Percentiles rank a stretch among this genome's conserved stretches.
These are phyloP conservation scores for Macrostomum lignano DNA, from an alignment of 1,140 invertebrate species.

Conservation along the genomic window DNA sequence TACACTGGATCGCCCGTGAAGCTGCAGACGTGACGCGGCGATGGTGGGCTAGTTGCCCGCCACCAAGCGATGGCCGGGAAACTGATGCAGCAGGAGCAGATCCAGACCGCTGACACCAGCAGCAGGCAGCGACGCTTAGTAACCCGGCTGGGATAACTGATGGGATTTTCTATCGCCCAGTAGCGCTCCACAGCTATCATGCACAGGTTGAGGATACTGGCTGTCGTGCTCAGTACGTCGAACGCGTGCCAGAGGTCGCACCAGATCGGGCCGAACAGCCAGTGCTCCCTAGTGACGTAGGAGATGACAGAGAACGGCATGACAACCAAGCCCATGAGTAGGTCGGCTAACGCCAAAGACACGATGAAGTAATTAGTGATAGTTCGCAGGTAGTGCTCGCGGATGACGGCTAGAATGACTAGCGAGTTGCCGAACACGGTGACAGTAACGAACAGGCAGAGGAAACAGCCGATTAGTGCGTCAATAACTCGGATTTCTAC, in stretches of 20 bases:
- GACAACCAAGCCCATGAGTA: too few species aligned
- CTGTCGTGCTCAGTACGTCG: conserved; percentile 79
- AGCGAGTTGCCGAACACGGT: conserved; percentile 2
- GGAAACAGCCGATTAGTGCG: too few species aligned
- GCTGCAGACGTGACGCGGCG: background rate
- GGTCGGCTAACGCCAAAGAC: too few species aligned
- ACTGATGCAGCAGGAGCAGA: conserved; percentile 59
- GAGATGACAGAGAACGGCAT: too few species aligned
- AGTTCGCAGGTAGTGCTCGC: background rate
- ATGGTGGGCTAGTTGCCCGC: too few species aligned
- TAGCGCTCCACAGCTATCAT: conserved; percentile 49
- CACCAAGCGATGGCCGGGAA: conserved; percentile 79
- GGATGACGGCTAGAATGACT: conserved; percentile 1
- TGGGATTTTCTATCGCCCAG: conserved; percentile 75
- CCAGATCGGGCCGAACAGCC: conserved; percentile 59
- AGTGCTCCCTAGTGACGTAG: too few species aligned
- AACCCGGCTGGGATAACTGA: conserved; percentile 78
- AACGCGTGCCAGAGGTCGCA: conserved; percentile 87
- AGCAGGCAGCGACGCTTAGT: conserved; percentile 60
- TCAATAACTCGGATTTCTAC: too few species aligned
- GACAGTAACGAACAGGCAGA: too few species aligned
- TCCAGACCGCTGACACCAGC: conserved; percentile 68
- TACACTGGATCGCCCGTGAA: conserved; percentile 75
- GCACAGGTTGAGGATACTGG: conserved; percentile 76
- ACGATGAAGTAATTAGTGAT: too few species aligned